Evolutionary conservation across 2,113 vertebrate genomes (phyloP).

Genomic region (Strigops habroptila): DNA sequence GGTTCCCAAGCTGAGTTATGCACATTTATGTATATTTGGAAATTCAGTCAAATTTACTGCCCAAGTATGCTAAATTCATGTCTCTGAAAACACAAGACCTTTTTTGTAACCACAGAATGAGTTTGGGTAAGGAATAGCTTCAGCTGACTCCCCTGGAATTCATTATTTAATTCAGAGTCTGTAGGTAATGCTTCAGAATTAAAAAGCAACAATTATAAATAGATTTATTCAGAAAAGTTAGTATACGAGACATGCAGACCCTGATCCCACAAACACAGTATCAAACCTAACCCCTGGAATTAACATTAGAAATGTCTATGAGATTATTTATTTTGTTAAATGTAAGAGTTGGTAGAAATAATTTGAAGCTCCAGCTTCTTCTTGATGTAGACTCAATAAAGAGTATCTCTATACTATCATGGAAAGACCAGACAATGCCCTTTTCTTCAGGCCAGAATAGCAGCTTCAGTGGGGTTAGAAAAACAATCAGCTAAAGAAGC

Average conservation of each 20-base stretch:
- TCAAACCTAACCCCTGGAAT: background rate
- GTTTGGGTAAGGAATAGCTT: background rate
- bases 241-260: background rate
- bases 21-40: background rate
- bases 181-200: background rate
- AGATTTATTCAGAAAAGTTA: background rate
- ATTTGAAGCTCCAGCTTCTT: background rate
- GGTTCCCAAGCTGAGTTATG: background rate
- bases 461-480: background rate
- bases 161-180: background rate
- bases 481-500: background rate
- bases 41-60: background rate
- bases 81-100: background rate
- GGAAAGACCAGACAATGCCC: background rate
- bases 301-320: background rate
- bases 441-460: background rate
- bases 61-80: background rate
- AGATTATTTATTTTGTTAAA: background rate
- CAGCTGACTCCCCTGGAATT: background rate
- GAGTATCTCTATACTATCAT: background rate
- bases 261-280: background rate
- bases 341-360: background rate
- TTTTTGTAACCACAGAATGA: background rate
- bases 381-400: background rate
- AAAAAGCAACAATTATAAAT: background rate